These are phyloP conservation scores for Centruroides sculpturatus DNA, from an alignment of 1,140 invertebrate species.

Conservation along the genomic window DNA sequence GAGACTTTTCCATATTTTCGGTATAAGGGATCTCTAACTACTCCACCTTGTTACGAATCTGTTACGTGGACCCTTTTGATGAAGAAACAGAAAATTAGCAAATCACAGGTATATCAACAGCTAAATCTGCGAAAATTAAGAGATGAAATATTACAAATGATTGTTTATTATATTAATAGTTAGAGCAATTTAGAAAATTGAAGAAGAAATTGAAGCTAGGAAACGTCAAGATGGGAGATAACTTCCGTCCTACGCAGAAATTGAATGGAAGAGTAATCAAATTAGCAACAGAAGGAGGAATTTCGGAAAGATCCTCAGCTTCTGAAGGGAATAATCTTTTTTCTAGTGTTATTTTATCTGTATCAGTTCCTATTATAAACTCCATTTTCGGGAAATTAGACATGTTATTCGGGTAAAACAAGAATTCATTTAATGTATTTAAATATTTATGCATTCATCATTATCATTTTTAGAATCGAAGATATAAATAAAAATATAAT, in stretches of 20 bases:
- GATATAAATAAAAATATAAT: too few species aligned
- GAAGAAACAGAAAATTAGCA: slow-evolving; percentile 51
- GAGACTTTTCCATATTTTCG: slow-evolving; percentile 45
- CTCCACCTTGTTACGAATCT: slow-evolving; percentile 73
- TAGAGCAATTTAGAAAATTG: slow-evolving; percentile 20
- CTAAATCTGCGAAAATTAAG: too few species aligned
- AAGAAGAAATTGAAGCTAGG: slow-evolving; percentile 14
- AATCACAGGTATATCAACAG: slow-evolving; percentile 46
- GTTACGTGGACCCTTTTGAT: slow-evolving; percentile 84
- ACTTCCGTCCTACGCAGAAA: slow-evolving; percentile 59
- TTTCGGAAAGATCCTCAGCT: too few species aligned
- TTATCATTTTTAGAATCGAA: too few species aligned
- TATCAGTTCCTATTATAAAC: too few species aligned
- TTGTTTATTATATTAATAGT: slow-evolving; percentile 10
- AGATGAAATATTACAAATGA: too few species aligned
- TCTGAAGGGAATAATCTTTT: too few species aligned
- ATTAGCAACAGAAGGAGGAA: slow-evolving; percentile 1
- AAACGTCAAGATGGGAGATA: slow-evolving; percentile 41
- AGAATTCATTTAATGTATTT: too few species aligned
- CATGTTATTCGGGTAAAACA: too few species aligned
- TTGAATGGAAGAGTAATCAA: slow-evolving; percentile 44
- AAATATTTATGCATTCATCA: too few species aligned
- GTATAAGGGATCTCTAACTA: slow-evolving; percentile 78
- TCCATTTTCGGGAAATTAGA: too few species aligned
- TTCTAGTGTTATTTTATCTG: too few species aligned